Evolutionary conservation across 2,888 invertebrate genomes (phyloP).

Genomic region (Agrilus cyanescens): DNA sequence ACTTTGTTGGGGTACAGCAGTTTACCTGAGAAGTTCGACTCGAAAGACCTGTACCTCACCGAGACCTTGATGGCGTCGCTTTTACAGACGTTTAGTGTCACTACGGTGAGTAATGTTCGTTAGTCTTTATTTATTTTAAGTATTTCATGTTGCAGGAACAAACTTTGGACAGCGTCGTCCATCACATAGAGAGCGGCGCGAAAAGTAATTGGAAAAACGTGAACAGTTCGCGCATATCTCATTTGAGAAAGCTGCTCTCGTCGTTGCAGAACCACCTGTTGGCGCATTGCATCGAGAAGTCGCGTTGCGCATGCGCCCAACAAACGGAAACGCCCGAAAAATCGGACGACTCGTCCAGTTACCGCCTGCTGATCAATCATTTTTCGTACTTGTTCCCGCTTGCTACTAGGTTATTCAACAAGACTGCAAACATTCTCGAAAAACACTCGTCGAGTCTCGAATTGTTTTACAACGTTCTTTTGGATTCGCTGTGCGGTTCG

Average conservation of each 20-base stretch:
- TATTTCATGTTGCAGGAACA: slow-evolving; percentile 22
- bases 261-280: slow-evolving; percentile 48
- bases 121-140: neutral
- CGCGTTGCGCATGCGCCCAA: slow-evolving; percentile 12
- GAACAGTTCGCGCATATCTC: slow-evolving; percentile 27
- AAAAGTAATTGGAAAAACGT: slow-evolving; percentile 26
- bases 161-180: slow-evolving; percentile 24
- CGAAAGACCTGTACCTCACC: slow-evolving; percentile 29
- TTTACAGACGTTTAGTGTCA: slow-evolving; percentile 39
- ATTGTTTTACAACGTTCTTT: slow-evolving; percentile 37
- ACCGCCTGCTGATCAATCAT: slow-evolving; percentile 24
- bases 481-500: slow-evolving; percentile 44
- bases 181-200: slow-evolving; percentile 23
- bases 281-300: slow-evolving; percentile 32
- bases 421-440: slow-evolving; percentile 29
- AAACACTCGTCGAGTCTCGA: slow-evolving; percentile 30
- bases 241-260: slow-evolving; percentile 41
- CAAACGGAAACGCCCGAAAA: slow-evolving; percentile 12
- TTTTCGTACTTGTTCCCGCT: slow-evolving; percentile 27
- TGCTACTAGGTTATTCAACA: slow-evolving; percentile 27
- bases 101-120: slow-evolving; percentile 35
- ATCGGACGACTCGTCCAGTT: slow-evolving; percentile 5
- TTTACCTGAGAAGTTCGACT: slow-evolving; percentile 23
- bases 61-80: slow-evolving; percentile 44
- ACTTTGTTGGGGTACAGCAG: slow-evolving; percentile 40